Conservation (phyloP, 2,888 invertebrate genomes). For the Lasioglossum pauxillum region DNA sequence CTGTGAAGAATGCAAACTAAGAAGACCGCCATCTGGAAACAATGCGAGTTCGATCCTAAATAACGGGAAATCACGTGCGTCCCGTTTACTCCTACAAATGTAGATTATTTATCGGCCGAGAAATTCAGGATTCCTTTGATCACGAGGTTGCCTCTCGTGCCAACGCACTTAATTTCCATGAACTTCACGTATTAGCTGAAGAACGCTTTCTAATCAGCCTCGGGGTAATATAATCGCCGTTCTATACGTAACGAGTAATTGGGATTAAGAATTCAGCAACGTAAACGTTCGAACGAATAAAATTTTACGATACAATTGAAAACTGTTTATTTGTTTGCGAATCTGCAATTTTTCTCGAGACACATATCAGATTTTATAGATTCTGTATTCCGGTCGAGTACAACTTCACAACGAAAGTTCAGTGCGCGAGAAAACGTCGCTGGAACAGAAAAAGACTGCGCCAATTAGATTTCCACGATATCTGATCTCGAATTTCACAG, state of each 20-base stretch:
- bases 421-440: background rate
- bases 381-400: background rate
- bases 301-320: background rate
- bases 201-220: conserved; percentile 50
- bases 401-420: background rate
- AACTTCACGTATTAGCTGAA: conserved; percentile 34
- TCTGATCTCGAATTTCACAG: background rate
- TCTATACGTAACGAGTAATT: background rate
- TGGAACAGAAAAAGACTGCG: background rate
- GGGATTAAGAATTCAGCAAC: background rate
- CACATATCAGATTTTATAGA: background rate
- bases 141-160: conserved; percentile 41
- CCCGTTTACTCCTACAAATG: conserved; percentile 19
- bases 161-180: conserved; percentile 47
- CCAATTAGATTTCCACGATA: background rate
- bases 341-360: background rate
- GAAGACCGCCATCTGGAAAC: conserved; percentile 24
- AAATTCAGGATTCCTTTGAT: conserved; percentile 49
- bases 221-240: conserved; percentile 7
- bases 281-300: background rate
- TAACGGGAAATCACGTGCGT: conserved; percentile 34
- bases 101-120: conserved; percentile 28
- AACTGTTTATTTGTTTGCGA: background rate
- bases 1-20: conserved; percentile 47
- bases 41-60: conserved; percentile 39